Percentiles rank a stretch among this genome's conserved stretches.
These are phyloP conservation scores for Apus apus DNA, from an alignment of 2,113 vertebrate species.

Conservation along the genomic window DNA sequence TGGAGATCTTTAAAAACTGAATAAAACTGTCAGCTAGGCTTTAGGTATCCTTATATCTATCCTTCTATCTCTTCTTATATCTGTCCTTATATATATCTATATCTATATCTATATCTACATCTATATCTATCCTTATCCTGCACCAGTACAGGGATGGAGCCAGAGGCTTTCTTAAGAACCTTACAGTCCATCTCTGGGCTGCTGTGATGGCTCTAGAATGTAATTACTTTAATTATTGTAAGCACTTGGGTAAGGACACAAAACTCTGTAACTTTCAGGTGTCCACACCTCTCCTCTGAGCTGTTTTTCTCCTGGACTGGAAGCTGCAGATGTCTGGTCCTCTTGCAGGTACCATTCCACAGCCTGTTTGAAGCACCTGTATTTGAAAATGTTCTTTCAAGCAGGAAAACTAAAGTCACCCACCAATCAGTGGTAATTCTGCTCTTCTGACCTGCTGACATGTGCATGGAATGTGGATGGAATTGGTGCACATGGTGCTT, in stretches of 20 bases:
- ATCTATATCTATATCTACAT: too few relatives aligned
- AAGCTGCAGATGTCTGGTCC: not conserved
- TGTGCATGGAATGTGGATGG: not conserved
- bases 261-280: not conserved
- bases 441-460: not conserved
- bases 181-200: not conserved
- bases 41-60: not conserved
- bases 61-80: too few relatives aligned
- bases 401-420: not conserved
- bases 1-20: not conserved
- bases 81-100: too few relatives aligned
- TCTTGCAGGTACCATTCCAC: not conserved
- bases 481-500: not conserved
- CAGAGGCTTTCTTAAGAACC: not conserved
- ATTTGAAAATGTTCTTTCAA: not conserved
- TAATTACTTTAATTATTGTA: not conserved
- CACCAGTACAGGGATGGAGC: not conserved
- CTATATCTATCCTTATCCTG: too few relatives aligned
- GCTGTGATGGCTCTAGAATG: not conserved
- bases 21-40: not conserved
- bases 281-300: not conserved
- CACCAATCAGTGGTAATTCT: not conserved
- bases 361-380: not conserved
- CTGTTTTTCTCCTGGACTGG: not conserved
- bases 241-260: not conserved